Percentiles rank a stretch among this genome's conserved stretches.
These are phyloP conservation scores for Erynnis tages DNA, from an alignment of 2,888 invertebrate genomes.

Conservation along the genomic window DNA sequence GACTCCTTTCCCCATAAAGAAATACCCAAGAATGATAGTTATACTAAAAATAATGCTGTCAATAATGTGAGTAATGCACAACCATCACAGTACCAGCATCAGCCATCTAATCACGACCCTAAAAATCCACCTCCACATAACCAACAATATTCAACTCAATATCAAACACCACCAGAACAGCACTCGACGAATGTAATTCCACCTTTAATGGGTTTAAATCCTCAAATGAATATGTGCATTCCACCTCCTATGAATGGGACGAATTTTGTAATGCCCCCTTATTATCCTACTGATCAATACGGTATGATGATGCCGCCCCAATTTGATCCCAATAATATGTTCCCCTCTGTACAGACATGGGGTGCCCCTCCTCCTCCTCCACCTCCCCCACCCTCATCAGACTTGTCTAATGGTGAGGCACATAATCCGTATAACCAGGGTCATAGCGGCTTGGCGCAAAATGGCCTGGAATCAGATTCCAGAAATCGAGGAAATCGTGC, in stretches of 20 bases:
- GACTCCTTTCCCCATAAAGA: conserved; percentile 32
- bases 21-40: conserved; percentile 25
- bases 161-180: conserved; percentile 37
- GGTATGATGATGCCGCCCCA: conserved; percentile 67
- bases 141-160: conserved; percentile 6
- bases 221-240: conserved; percentile 68
- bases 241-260: conserved; percentile 60
- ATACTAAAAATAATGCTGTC: conserved; percentile 24
- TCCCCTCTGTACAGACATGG: conserved; percentile 53
- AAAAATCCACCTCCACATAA: conserved; percentile 7
- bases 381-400: conserved; percentile 61
- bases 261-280: conserved; percentile 64
- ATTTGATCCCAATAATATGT: conserved; percentile 41
- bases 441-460: conserved; percentile 63
- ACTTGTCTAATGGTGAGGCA: conserved; percentile 46
- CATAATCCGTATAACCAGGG: conserved; percentile 47
- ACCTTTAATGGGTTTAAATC: conserved; percentile 65
- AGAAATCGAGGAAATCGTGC: conserved; percentile 64
- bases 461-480: conserved; percentile 74
- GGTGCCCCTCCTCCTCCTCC: conserved; percentile 66
- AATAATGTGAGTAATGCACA: conserved; percentile 39
- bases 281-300: conserved; percentile 66
- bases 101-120: conserved; percentile 10
- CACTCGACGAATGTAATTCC: conserved; percentile 52
- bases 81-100: conserved; percentile 35